These are phyloP conservation scores for Tipula lateralis DNA, from an alignment of 2,888 invertebrate species.

Conservation along the genomic window DNA sequence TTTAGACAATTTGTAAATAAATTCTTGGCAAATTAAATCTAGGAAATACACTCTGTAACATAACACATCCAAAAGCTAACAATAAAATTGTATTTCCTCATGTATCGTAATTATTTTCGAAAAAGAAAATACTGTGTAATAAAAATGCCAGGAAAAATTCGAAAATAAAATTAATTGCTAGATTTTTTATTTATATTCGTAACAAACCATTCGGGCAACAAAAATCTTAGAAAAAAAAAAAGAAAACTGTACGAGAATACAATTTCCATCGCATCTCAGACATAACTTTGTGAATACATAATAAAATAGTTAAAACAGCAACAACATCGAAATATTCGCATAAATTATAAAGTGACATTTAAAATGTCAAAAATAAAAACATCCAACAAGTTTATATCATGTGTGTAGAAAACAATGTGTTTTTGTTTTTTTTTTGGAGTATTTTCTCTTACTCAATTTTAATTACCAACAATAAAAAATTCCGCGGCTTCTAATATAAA, in stretches of 20 bases:
- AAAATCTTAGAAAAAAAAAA: too few relatives aligned
- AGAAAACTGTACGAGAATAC: not conserved
- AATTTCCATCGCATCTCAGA: not conserved
- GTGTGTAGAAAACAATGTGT: not conserved
- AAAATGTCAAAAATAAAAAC: not conserved
- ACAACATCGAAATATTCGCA: not conserved
- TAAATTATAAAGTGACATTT: not conserved
- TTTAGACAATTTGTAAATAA: not conserved
- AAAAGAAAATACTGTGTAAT: not conserved
- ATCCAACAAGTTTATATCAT: not conserved
- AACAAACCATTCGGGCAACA: not conserved
- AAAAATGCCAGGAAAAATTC: not conserved
- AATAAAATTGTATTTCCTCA: not conserved
- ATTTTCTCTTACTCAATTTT: not conserved
- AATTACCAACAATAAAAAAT: not conserved
- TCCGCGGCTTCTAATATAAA: not conserved
- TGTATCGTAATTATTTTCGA: not conserved
- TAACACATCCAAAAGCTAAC: not conserved
- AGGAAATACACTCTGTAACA: not conserved
- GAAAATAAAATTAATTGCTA: not conserved
- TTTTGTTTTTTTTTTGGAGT: not conserved
- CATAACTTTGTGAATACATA: not conserved
- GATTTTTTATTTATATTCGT: not conserved
- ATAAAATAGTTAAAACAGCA: not conserved
- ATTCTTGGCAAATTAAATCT: constrained; percentile 13